Percentiles rank a stretch among this genome's conserved stretches.
These are phyloP conservation scores for Proisotoma minuta DNA, from an alignment of 2,888 invertebrate genomes.

Conservation along the genomic window DNA sequence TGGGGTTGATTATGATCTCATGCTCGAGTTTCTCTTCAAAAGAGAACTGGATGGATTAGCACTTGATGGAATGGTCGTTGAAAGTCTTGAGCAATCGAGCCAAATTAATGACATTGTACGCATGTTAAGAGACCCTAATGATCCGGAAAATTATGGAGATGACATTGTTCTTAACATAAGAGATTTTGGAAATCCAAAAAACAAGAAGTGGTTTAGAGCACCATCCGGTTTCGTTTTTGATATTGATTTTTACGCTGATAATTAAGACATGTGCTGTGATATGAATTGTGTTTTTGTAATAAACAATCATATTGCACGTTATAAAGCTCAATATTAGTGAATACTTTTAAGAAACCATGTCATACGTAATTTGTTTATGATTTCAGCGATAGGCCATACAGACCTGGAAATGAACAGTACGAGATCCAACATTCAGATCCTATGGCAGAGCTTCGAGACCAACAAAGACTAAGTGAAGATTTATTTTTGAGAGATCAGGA, in stretches of 20 bases:
- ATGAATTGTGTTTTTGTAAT: no score
- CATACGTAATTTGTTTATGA: no score
- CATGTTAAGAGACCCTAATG: background rate
- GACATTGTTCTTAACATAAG: background rate
- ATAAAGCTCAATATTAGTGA: no score
- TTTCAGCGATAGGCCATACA: no score
- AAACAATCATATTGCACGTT: no score
- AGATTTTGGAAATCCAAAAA: background rate
- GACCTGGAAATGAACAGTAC: no score
- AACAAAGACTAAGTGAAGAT: no score
- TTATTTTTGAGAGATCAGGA: slow-evolving; percentile 25
- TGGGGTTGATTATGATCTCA: slow-evolving; percentile 13
- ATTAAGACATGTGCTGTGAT: slow-evolving; percentile 1
- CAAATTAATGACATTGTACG: slow-evolving; percentile 6
- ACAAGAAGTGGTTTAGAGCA: background rate
- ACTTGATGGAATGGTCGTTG: slow-evolving; percentile 18
- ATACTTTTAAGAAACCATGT: no score
- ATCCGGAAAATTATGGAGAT: background rate
- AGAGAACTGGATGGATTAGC: slow-evolving; percentile 11
- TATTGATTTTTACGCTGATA: slow-evolving; percentile 20
- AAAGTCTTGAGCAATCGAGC: slow-evolving; percentile 1
- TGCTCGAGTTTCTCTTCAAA: background rate
- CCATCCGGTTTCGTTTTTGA: slow-evolving; percentile 20
- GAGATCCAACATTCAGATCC: no score
- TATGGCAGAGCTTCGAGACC: no score